These are phyloP conservation scores for Falco peregrinus DNA, from an alignment of 2,797 vertebrate species.

Conservation along the genomic window DNA sequence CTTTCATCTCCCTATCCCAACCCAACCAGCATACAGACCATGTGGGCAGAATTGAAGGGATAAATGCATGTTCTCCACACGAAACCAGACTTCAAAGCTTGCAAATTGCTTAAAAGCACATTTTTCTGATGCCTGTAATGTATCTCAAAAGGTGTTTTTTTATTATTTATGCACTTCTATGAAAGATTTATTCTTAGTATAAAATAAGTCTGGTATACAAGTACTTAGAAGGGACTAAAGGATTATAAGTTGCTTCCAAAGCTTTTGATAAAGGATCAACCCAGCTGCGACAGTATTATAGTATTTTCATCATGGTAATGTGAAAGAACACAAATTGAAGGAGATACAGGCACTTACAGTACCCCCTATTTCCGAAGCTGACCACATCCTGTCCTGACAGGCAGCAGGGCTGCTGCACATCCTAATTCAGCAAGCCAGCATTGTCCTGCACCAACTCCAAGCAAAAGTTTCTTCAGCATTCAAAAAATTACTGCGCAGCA, in stretches of 20 bases:
- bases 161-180: neutral
- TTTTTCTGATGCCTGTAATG: neutral
- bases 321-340: neutral
- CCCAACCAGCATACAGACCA: neutral
- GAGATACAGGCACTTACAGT: neutral
- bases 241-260: neutral
- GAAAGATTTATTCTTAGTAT: neutral
- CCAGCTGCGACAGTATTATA: neutral
- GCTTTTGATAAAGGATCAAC: neutral
- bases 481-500: neutral
- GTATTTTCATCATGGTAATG: neutral
- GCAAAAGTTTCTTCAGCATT: neutral
- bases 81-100: neutral
- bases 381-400: neutral
- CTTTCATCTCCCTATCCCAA: neutral
- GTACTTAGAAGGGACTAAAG: neutral
- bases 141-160: neutral
- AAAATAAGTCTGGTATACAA: neutral
- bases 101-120: neutral
- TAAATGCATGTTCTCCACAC: neutral
- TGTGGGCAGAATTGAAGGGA: neutral
- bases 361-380: fast-evolving
- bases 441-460: neutral
- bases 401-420: neutral
- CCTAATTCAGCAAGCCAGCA: neutral